A percentile compares a stretch with the other conserved stretches of the same genome.
Evolutionary conservation across 2,888 invertebrate genomes (phyloP).

Genomic region (Brachycybe producta): DNA sequence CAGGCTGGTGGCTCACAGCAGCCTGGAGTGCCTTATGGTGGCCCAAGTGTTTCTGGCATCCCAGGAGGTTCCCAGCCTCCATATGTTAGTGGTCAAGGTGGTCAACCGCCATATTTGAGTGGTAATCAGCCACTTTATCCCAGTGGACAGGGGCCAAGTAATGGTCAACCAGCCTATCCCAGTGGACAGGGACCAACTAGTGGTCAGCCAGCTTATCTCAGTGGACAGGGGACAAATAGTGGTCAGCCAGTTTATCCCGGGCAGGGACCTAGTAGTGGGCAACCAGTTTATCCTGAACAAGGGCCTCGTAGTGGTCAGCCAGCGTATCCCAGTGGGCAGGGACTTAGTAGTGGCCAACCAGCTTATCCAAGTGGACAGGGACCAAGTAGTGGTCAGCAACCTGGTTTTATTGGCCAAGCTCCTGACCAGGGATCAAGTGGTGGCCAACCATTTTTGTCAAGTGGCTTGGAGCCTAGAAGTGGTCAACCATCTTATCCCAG

Average conservation of each 20-base stretch:
- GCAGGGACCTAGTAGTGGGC: background rate
- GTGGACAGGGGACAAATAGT: background rate
- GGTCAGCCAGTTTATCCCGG: background rate
- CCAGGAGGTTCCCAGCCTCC: too few relatives aligned
- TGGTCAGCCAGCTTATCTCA: background rate
- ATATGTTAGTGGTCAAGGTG: constrained; percentile 1
- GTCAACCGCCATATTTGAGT: background rate
- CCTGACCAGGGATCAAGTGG: background rate
- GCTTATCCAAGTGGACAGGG: background rate
- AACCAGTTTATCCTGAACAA: background rate
- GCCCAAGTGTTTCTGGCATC: too few relatives aligned
- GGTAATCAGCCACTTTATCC: constrained; percentile 3
- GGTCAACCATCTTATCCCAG: background rate
- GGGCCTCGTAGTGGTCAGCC: background rate
- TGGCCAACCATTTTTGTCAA: background rate
- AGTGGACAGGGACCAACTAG: constrained; percentile 1
- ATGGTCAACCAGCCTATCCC: background rate
- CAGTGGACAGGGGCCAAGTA: background rate
- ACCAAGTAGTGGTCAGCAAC: background rate
- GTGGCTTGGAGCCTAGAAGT: background rate
- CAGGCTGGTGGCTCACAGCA: too few relatives aligned
- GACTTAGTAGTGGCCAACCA: background rate
- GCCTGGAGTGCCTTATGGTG: too few relatives aligned
- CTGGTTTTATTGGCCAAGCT: background rate
- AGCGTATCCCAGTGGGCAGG: background rate